Conservation (phyloP, 1,140 invertebrate genomes). For the Drosophila saltans region DNA sequence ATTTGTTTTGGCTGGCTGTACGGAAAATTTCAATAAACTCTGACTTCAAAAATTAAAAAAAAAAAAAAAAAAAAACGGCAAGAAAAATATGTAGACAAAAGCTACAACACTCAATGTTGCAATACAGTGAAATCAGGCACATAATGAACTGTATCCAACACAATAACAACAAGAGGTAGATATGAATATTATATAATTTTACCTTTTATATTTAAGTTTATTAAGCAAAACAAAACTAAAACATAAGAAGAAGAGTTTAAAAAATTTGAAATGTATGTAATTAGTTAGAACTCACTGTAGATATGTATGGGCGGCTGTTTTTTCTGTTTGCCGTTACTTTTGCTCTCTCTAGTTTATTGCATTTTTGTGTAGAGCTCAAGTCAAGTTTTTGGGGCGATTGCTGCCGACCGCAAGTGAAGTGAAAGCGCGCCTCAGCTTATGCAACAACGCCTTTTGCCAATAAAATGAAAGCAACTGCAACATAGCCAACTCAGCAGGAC, state of each 20-base stretch:
- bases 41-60: not conserved
- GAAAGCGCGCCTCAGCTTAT: slow-evolving; percentile 40
- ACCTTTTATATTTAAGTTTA: no score
- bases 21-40: slow-evolving; percentile 36
- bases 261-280: no score
- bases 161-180: no score
- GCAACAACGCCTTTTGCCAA: slow-evolving; percentile 47
- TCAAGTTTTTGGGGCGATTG: slow-evolving; percentile 29
- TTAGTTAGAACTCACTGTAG: not conserved
- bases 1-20: slow-evolving; percentile 40
- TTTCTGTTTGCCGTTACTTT: not conserved
- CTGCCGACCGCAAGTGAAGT: slow-evolving; percentile 39
- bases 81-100: not conserved
- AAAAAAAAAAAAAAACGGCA: not conserved
- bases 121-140: not conserved
- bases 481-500: slow-evolving; percentile 10
- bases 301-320: not conserved
- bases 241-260: no score
- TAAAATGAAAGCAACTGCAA: slow-evolving; percentile 40
- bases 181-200: no score
- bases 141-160: not conserved
- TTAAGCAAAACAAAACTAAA: no score
- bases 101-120: slow-evolving; percentile 2
- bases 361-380: slow-evolving; percentile 13
- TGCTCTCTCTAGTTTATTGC: slow-evolving; percentile 22